These are phyloP conservation scores for Manacus vitellinus DNA, from an alignment of 2,113 vertebrate genomes.

Conservation along the genomic window DNA sequence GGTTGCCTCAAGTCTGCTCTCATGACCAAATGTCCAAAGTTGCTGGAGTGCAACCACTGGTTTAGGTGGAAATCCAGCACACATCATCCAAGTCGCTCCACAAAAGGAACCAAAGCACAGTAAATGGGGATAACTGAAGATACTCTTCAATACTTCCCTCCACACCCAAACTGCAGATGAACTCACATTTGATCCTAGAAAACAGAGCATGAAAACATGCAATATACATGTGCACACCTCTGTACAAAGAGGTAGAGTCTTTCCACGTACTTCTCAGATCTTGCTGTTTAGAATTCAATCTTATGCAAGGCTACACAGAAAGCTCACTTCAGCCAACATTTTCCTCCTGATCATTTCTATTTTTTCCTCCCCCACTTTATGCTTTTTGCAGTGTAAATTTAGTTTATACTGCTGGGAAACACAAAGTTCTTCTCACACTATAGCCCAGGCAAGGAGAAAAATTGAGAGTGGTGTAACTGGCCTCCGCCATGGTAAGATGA, in stretches of 20 bases:
- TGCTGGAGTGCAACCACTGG: background rate
- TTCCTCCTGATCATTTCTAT: background rate
- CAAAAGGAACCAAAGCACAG: background rate
- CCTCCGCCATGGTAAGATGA: background rate
- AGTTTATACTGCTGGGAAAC: background rate
- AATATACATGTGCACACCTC: background rate
- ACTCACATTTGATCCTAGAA: background rate
- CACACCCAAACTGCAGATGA: background rate
- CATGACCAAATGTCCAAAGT: fast-evolving
- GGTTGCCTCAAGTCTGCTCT: background rate
- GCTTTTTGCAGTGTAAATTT: background rate
- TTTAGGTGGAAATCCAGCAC: background rate
- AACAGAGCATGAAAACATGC: fast-evolving
- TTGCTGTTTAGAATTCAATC: background rate
- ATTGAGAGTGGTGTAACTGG: background rate
- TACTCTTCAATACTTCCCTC: background rate
- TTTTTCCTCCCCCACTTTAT: background rate
- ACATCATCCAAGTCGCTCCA: background rate
- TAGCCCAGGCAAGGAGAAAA: background rate
- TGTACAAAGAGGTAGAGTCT: background rate
- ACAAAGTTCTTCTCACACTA: background rate
- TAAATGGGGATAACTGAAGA: background rate
- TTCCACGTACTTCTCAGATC: background rate
- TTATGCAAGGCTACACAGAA: background rate
- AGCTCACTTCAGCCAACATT: background rate